phyloP scores from a whole-genome alignment of 1,140 invertebrate genomes.

The Sinonovacula constricta region DNA sequence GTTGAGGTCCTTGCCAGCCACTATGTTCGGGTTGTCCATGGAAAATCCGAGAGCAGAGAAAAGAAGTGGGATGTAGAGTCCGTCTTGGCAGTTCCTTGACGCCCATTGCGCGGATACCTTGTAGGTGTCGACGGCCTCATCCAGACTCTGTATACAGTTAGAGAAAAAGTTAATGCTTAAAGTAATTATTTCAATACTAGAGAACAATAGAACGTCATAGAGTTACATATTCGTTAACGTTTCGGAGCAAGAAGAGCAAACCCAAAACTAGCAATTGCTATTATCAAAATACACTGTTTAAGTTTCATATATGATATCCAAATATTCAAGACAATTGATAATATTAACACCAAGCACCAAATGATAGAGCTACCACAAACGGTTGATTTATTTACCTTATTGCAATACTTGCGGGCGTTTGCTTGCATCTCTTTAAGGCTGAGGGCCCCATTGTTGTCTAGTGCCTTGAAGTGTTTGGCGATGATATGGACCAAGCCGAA shows the following conservation, averaged over 20 bases:
- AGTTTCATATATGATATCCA: no score
- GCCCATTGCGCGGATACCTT: slow-evolving; percentile 21
- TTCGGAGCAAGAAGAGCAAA: no score
- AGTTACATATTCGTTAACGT: no score
- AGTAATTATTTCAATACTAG: no score
- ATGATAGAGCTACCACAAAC: no score
- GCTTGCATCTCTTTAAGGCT: slow-evolving; percentile 47
- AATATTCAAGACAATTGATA: no score
- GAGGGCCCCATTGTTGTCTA: slow-evolving; percentile 41
- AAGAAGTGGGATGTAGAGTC: slow-evolving; percentile 35
- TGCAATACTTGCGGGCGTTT: slow-evolving; percentile 48
- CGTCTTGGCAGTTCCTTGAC: slow-evolving; percentile 49
- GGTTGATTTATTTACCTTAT: slow-evolving; percentile 45
- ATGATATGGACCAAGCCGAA: slow-evolving; percentile 63
- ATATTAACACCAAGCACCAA: no score
- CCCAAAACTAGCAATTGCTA: no score
- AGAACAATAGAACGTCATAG: no score
- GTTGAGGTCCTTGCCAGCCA: slow-evolving; percentile 22
- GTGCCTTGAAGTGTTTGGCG: slow-evolving; percentile 48
- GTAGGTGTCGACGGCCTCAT: not conserved
- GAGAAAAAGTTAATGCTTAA: no score
- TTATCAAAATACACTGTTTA: no score
- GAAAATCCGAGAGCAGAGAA: slow-evolving; percentile 28
- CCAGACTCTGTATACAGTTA: slow-evolving; percentile 31
- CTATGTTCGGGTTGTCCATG: slow-evolving; percentile 13